A percentile compares a stretch with the other conserved stretches of the same genome.
Evolutionary conservation across 2,797 vertebrate species (phyloP).

Genomic region (Urocyon cinereoargenteus): DNA sequence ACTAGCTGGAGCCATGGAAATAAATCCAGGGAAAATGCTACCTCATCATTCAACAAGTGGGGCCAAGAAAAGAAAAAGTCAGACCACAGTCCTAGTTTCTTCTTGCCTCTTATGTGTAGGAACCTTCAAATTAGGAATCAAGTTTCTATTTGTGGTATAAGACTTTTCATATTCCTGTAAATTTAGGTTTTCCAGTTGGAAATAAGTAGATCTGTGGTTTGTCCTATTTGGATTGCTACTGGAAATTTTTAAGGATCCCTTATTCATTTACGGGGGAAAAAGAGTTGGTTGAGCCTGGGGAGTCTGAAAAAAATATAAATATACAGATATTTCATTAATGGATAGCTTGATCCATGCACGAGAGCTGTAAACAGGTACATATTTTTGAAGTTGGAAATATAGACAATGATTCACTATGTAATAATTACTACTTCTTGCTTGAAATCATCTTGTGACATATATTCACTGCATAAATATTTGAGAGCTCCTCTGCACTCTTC

Average conservation of each 20-base stretch:
- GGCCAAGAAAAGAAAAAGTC: conserved; percentile 37
- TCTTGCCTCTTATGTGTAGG: neutral
- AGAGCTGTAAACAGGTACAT: neutral
- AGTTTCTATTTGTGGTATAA: neutral
- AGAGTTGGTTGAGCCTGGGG: neutral
- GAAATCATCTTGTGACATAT: neutral
- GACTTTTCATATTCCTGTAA: conserved; percentile 44
- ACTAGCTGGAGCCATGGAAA: conserved; percentile 32
- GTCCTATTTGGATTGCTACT: neutral
- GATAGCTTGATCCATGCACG: neutral
- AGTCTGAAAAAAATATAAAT: neutral
- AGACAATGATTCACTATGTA: conserved; percentile 24
- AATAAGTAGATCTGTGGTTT: conserved; percentile 51
- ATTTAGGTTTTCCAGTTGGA: conserved; percentile 40
- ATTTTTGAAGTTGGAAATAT: conserved; percentile 53
- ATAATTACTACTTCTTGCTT: conserved; percentile 56
- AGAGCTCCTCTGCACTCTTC: neutral
- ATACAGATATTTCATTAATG: conserved; percentile 35
- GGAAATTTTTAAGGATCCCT: neutral
- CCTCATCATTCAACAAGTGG: neutral
- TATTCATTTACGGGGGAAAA: neutral
- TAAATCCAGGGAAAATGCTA: conserved; percentile 34
- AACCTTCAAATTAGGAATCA: conserved; percentile 38
- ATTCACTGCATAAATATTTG: conserved; percentile 44
- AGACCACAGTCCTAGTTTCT: neutral